Base-by-base conservation (phyloP, 1,140 invertebrate species). In the Drosophila simulans region DNA sequence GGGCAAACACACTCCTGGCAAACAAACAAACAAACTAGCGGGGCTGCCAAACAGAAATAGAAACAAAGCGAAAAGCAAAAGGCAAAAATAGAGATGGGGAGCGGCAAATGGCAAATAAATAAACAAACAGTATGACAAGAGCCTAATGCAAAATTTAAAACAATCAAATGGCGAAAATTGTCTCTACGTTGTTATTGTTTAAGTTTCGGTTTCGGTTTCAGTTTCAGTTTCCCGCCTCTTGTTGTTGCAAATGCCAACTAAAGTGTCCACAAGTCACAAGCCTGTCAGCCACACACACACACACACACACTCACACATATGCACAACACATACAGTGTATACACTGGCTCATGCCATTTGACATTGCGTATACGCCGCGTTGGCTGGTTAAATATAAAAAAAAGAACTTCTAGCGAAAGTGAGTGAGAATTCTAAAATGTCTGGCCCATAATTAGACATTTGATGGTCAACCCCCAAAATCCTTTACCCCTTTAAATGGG, bases 131-230 rank as follows among this genome's bases (percentile, higher is more conserved):
- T 22, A 39, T 34, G 62, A 51, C 62, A 75, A 74, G 56, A 40
- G 59, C n/a, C 63, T 57, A 75, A 65, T 75, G 46, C 70, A 75
- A 65, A 75, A 75, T 75, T 65, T 65, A 75, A 57, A 75, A 76
- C 40, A 76, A 62, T 75, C 53, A 66, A 75, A 52, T 25, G 69
- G 48, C 45, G 45, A 49, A 66, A 66, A 65, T 65, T 34, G 17
- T 62, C 22, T 62, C 20, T 45, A 3, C 8, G 15, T 46, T 64
- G 43, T 34, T 65, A 65, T 66, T 66, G 59, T 66, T 65, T 34
- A 17, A 22, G 12, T 53, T 53, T 52, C 37, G 12, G 34, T 60
- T 37, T 48, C 22, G 8, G 31, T 31, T 31, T 10, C 27, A 27
- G 58, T 65, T 64, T 34, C 15, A 22, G 15, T 53, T 53, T n/a